Evolutionary conservation across 2,888 invertebrate species (phyloP).

Genomic region (Spodoptera littoralis): DNA sequence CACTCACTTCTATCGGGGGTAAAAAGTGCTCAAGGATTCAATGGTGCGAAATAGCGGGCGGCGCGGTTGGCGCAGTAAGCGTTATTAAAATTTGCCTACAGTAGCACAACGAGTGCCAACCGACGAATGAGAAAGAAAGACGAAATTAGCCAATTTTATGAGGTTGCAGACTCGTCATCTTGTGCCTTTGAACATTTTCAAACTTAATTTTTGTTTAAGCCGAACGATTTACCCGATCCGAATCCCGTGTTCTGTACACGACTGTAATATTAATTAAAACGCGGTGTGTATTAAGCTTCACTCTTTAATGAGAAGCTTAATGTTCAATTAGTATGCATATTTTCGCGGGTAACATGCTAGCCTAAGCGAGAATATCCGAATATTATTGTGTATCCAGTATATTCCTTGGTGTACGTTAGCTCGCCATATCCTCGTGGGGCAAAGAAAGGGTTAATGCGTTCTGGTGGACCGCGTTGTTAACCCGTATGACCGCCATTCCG

Average conservation of each 20-base stretch:
- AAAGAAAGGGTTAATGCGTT: constrained; percentile 76
- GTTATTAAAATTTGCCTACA: constrained; percentile 84
- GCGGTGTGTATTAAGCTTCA: constrained; percentile 34
- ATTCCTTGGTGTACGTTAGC: constrained; percentile 57
- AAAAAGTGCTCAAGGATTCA: constrained; percentile 78
- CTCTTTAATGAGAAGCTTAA: constrained; percentile 47
- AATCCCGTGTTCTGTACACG: constrained; percentile 36
- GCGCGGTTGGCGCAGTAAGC: constrained; percentile 75
- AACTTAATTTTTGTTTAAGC: constrained; percentile 57
- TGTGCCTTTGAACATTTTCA: constrained; percentile 58
- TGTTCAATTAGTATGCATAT: constrained; percentile 50
- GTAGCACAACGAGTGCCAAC: constrained; percentile 72
- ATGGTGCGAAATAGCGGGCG: constrained; percentile 76
- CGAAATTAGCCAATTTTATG: constrained; percentile 79
- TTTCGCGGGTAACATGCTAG: constrained; percentile 40
- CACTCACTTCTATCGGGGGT: constrained; percentile 65
- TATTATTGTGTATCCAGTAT: constrained; percentile 53
- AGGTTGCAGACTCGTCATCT: constrained; percentile 75
- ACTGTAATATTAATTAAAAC: constrained; percentile 53
- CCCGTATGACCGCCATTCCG: constrained; percentile 71
- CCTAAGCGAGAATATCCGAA: constrained; percentile 43
- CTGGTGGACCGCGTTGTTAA: constrained; percentile 71
- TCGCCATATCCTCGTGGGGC: constrained; percentile 66
- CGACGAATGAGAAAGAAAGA: constrained; percentile 75
- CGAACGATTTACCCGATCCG: constrained; percentile 38